These are phyloP conservation scores for Lottia gigantea DNA, from an alignment of 2,888 invertebrate species.

Conservation along the genomic window DNA sequence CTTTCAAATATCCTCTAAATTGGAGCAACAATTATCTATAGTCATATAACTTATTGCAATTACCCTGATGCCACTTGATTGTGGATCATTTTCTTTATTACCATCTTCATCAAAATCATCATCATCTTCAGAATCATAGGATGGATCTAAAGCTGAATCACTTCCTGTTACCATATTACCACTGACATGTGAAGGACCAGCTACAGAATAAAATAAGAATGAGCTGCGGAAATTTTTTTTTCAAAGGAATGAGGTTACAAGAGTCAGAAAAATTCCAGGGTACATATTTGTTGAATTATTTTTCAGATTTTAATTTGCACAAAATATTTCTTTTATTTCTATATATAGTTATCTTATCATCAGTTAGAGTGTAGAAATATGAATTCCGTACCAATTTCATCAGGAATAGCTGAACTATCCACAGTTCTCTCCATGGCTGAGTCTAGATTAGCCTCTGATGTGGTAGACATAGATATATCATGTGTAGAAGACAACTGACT, in stretches of 20 bases:
- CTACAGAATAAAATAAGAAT: background rate
- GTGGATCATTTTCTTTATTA: constrained; percentile 25
- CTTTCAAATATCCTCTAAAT: no score
- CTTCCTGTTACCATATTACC: constrained; percentile 20
- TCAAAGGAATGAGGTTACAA: no score
- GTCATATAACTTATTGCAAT: background rate
- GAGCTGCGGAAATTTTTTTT: no score
- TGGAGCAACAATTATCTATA: no score
- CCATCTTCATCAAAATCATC: constrained; percentile 18
- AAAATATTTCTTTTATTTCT: no score
- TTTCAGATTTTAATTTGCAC: no score
- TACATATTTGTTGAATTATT: background rate
- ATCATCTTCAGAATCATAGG: constrained; percentile 3
- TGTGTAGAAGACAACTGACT: constrained; percentile 28
- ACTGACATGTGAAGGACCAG: background rate
- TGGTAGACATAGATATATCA: constrained; percentile 29
- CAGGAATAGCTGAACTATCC: constrained; percentile 27
- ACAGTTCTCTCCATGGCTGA: constrained; percentile 25
- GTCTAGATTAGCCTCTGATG: constrained; percentile 26
- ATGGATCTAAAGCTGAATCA: constrained; percentile 19
- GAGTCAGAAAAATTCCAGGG: background rate
- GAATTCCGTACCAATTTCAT: constrained; percentile 19
- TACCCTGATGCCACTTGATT: constrained; percentile 13
- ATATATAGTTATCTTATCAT: no score
- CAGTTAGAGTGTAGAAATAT: background rate